These are phyloP conservation scores for Ladona fulva DNA, from an alignment of 1,140 invertebrate species.

Conservation along the genomic window DNA sequence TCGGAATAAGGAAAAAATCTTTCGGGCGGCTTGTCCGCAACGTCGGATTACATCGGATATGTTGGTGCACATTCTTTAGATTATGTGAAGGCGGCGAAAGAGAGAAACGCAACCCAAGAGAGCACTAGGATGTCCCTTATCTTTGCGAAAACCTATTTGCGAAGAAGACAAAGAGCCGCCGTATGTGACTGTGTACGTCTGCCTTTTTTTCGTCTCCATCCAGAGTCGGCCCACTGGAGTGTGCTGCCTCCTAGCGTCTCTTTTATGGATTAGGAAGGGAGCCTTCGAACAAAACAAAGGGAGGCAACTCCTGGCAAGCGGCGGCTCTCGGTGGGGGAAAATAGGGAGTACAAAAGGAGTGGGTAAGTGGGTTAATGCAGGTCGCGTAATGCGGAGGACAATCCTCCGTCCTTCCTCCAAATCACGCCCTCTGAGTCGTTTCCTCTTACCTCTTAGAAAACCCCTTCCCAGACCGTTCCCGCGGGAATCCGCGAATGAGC, in stretches of 20 bases:
- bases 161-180: neutral
- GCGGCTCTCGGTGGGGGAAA: neutral
- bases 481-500: too few relatives aligned
- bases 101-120: neutral
- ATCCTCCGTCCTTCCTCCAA: too few relatives aligned
- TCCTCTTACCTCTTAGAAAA: too few relatives aligned
- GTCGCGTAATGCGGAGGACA: neutral
- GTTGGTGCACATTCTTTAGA: neutral
- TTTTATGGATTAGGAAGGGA: neutral
- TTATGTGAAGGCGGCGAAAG: neutral
- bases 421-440: too few relatives aligned
- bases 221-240: neutral
- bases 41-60: too few relatives aligned
- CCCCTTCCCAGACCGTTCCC: too few relatives aligned
- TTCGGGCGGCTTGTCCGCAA: too few relatives aligned
- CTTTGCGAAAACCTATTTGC: neutral
- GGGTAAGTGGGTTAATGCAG: constrained; percentile 7
- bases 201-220: neutral
- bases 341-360: neutral
- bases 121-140: neutral
- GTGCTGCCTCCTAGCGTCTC: neutral
- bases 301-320: neutral
- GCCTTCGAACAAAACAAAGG: neutral
- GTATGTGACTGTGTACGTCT: neutral
- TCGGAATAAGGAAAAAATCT: too few relatives aligned